Evolutionary conservation across 2,888 invertebrate species (phyloP).

Genomic region (Tyria jacobaeae): DNA sequence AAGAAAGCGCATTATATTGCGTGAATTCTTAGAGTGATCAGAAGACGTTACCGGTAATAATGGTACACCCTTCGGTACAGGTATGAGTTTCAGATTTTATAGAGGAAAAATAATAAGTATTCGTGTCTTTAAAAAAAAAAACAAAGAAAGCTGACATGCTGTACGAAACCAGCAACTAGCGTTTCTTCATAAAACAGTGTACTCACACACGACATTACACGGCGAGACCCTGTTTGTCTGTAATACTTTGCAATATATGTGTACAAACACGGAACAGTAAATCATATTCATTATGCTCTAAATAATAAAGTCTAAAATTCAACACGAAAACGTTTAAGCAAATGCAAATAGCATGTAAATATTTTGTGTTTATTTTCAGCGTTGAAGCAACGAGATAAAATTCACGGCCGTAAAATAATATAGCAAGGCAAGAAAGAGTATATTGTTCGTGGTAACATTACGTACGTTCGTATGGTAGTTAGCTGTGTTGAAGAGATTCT

Average conservation of each 20-base stretch:
- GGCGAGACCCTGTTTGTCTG: conserved; percentile 71
- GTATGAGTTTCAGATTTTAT: conserved; percentile 27
- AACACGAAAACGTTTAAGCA: conserved; percentile 50
- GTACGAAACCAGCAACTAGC: conserved; percentile 60
- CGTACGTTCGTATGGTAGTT: conserved; percentile 61
- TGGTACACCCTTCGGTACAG: not conserved
- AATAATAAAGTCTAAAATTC: conserved; percentile 62
- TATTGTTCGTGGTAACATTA: conserved; percentile 69
- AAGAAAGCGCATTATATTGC: conserved; percentile 21
- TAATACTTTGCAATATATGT: conserved; percentile 70
- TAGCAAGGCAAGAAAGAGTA: conserved; percentile 66
- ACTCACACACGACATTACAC: conserved; percentile 71
- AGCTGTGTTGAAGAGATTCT: conserved; percentile 47
- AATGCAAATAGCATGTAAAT: conserved; percentile 68
- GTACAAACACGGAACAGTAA: conserved; percentile 53
- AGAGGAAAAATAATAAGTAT: conserved; percentile 39
- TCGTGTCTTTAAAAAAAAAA: conserved; percentile 50
- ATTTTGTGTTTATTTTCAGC: conserved; percentile 72
- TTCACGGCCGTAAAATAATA: conserved; percentile 74
- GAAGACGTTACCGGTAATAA: conserved; percentile 2
- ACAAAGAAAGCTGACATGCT: conserved; percentile 41
- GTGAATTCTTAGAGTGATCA: conserved; percentile 12
- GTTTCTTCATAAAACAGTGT: conserved; percentile 68
- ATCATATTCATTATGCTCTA: conserved; percentile 48
- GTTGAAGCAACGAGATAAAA: conserved; percentile 74